A percentile compares a stretch with the other conserved stretches of the same genome.
phyloP scores from a whole-genome alignment of 2,888 invertebrate species.

The Rhamphomyia laevipes region DNA sequence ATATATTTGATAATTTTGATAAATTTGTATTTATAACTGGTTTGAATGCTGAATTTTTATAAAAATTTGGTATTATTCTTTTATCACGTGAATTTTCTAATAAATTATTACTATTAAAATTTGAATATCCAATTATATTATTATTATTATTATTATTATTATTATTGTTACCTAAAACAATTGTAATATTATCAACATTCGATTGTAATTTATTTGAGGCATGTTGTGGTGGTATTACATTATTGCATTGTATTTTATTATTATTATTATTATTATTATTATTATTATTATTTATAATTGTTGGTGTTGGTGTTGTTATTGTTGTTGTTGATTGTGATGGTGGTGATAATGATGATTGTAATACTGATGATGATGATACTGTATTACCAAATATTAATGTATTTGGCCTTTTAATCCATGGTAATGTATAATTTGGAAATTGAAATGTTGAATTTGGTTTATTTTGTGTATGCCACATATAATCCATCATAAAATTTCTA shows the following conservation, averaged over 20 bases:
- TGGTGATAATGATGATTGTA: not conserved
- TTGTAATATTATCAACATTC: not conserved
- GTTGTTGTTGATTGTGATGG: not conserved
- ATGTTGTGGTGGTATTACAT: too few relatives aligned
- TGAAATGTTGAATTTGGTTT: constrained; percentile 41
- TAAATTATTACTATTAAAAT: too few relatives aligned
- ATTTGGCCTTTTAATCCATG: constrained; percentile 46
- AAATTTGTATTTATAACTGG: constrained; percentile 18
- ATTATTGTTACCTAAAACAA: not conserved
- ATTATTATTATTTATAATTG: not conserved
- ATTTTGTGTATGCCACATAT: constrained; percentile 62
- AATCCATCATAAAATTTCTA: constrained; percentile 60
- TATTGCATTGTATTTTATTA: not conserved
- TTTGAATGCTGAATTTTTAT: constrained; percentile 22
- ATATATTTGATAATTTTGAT: constrained; percentile 8
- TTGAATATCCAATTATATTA: too few relatives aligned
- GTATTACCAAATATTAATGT: not conserved
- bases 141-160: not conserved
- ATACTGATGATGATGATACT: not conserved
- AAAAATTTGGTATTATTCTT: constrained; percentile 7
- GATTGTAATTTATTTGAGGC: too few relatives aligned
- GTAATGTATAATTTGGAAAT: constrained; percentile 51
- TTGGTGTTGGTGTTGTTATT: not conserved
- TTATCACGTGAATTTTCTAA: not conserved
- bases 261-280: not conserved